A percentile compares a stretch with the other conserved stretches of the same genome.
These are phyloP conservation scores for Enteromius viviparus DNA, from an alignment of 2,797 vertebrate species.

Conservation along the genomic window DNA sequence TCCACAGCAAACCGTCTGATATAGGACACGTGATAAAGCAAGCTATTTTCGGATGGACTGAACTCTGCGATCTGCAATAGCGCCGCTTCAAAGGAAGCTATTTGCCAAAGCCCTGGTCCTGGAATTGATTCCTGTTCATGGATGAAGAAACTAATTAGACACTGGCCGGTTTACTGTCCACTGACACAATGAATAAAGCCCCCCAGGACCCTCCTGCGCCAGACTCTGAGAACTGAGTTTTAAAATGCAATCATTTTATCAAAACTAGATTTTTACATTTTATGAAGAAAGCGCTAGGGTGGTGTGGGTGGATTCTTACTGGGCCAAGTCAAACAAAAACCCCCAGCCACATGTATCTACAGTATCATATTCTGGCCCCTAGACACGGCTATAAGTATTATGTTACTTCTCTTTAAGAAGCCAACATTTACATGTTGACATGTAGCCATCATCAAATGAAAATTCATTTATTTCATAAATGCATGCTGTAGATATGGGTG, in stretches of 20 bases:
- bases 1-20: slow-evolving; percentile 25
- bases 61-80: slow-evolving; percentile 22
- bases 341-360: not conserved
- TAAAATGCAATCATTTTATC: slow-evolving; percentile 33
- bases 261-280: slow-evolving; percentile 15
- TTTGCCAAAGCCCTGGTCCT: slow-evolving; percentile 30
- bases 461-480: not conserved
- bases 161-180: slow-evolving; percentile 45
- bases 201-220: slow-evolving; percentile 29
- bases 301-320: slow-evolving; percentile 12
- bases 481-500: not conserved
- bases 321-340: not conserved
- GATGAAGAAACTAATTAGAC: slow-evolving; percentile 48
- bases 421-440: not conserved
- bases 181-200: slow-evolving; percentile 48
- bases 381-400: not conserved
- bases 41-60: slow-evolving; percentile 35
- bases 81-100: slow-evolving; percentile 35
- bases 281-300: slow-evolving; percentile 14
- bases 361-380: not conserved
- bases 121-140: slow-evolving; percentile 51
- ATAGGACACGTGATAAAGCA: slow-evolving; percentile 25
- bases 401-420: not conserved
- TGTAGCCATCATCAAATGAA: not conserved
- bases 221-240: slow-evolving; percentile 10